phyloP scores from a whole-genome alignment of 2,888 invertebrate species.

The Aphodius sticticus region DNA sequence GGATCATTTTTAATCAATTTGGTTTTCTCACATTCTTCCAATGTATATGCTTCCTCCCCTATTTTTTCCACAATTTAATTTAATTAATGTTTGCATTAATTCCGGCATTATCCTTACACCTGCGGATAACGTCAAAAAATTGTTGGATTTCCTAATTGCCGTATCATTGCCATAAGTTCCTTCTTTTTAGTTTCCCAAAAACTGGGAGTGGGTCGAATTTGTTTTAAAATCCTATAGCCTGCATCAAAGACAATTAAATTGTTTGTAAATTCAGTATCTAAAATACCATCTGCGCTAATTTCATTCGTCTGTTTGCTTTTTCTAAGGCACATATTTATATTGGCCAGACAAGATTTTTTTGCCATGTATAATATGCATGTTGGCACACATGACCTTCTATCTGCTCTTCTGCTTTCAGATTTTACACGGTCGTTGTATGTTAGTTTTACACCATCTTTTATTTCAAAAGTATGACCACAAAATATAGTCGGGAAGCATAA shows the following conservation, averaged over 20 bases:
- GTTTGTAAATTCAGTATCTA: conserved; percentile 33
- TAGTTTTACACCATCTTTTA: conserved; percentile 13
- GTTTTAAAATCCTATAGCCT: conserved; percentile 31
- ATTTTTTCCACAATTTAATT: conserved; percentile 26
- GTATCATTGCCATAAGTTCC: conserved; percentile 41
- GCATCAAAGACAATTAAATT: conserved; percentile 35
- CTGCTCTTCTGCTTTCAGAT: conserved; percentile 30
- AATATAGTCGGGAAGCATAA: conserved; percentile 46
- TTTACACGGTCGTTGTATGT: conserved; percentile 29
- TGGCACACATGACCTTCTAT: conserved; percentile 31
- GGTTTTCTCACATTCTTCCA: conserved; percentile 32
- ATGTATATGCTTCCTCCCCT: not conserved
- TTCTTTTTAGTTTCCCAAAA: conserved; percentile 43
- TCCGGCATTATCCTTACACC: conserved; percentile 41
- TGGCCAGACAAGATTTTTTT: conserved; percentile 28
- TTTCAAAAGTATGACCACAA: conserved; percentile 33
- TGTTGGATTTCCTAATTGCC: conserved; percentile 41
- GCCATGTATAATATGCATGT: conserved; percentile 40
- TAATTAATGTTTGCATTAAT: conserved; percentile 33
- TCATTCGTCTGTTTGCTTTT: conserved; percentile 30
- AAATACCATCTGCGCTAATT: conserved; percentile 22
- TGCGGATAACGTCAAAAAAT: conserved; percentile 41
- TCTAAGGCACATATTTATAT: conserved; percentile 38
- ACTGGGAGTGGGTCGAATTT: conserved; percentile 37
- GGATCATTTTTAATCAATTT: conserved; percentile 43